Conservation (phyloP, 1,140 invertebrate species). For the Zaprionus vittiger region DNA sequence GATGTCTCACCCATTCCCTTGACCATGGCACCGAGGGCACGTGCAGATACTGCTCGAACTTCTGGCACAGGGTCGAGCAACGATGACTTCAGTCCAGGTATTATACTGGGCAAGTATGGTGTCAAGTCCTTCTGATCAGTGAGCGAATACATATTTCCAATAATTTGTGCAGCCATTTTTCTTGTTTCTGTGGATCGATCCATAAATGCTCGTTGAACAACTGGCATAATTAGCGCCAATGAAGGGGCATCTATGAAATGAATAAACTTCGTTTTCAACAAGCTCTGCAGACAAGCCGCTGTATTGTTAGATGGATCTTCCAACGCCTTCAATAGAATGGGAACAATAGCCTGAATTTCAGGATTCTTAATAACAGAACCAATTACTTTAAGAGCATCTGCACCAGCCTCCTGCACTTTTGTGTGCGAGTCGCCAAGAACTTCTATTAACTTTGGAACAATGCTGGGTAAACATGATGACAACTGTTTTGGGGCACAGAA, state of each 20-base stretch:
- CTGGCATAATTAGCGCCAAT: slow-evolving; percentile 99
- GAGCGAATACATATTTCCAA: slow-evolving; percentile 99
- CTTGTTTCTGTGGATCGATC: slow-evolving; percentile 98
- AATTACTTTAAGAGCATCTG: slow-evolving; percentile 97
- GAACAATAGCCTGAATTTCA: slow-evolving; percentile 98
- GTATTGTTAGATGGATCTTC: slow-evolving; percentile 99
- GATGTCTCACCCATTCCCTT: slow-evolving; percentile 97
- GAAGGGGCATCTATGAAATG: slow-evolving; percentile 99
- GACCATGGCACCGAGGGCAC: slow-evolving; percentile 98
- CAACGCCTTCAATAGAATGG: slow-evolving; percentile 95
- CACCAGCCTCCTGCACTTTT: slow-evolving; percentile 98
- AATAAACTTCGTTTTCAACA: slow-evolving; percentile 99
- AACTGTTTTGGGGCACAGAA: slow-evolving; percentile 99
- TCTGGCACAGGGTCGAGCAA: slow-evolving; percentile 99
- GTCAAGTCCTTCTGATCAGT: slow-evolving; percentile 99
- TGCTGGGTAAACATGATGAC: slow-evolving; percentile 98
- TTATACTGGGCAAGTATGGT: slow-evolving; percentile 98
- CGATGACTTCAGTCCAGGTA: slow-evolving; percentile 98
- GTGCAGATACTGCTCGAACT: slow-evolving; percentile 95
- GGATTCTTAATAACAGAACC: slow-evolving; percentile 99
- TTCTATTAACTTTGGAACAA: slow-evolving; percentile 99
- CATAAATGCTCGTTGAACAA: slow-evolving; percentile 98
- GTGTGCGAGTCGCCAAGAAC: slow-evolving; percentile 98
- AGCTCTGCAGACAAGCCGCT: slow-evolving; percentile 94
- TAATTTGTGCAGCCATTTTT: slow-evolving; percentile 99